A percentile compares a stretch with the other conserved stretches of the same genome.
Evolutionary conservation across 2,888 invertebrate species (phyloP).

Genomic region (Spodoptera picta): DNA sequence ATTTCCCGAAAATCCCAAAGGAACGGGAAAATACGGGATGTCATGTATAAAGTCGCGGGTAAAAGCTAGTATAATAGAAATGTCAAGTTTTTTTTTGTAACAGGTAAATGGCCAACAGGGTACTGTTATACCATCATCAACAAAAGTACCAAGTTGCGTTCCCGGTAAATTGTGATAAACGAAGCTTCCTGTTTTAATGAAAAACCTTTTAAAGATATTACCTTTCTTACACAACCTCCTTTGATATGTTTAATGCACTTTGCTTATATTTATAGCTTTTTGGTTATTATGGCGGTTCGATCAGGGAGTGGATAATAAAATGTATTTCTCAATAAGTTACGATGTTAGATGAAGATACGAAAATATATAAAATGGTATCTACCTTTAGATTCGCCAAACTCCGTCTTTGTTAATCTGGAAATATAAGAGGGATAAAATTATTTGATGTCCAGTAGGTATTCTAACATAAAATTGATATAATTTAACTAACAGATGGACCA

Average conservation of each 20-base stretch:
- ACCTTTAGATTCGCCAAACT: constrained; percentile 41
- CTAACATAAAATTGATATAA: no score
- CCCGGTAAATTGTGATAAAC: constrained; percentile 35
- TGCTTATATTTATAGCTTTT: constrained; percentile 15
- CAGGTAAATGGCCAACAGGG: no score
- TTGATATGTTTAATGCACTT: constrained; percentile 15
- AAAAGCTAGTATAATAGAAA: no score
- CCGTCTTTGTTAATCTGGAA: constrained; percentile 41
- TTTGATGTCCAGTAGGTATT: not conserved
- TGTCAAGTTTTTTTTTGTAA: no score
- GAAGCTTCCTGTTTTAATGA: constrained; percentile 34
- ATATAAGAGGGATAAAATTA: constrained; percentile 1
- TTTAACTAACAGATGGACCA: no score
- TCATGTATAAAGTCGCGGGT: no score
- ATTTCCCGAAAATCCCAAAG: no score
- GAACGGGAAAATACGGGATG: no score
- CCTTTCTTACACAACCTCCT: constrained; percentile 8
- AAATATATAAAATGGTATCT: not conserved
- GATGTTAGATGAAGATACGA: not conserved
- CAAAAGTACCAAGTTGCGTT: constrained; percentile 13
- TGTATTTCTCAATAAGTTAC: not conserved
- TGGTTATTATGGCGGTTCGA: constrained; percentile 2
- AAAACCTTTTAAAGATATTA: constrained; percentile 48
- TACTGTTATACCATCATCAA: not conserved
- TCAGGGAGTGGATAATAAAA: constrained; percentile 6